phyloP scores from a whole-genome alignment of 2,888 invertebrate species.

The Phrixothrix hirtus region DNA sequence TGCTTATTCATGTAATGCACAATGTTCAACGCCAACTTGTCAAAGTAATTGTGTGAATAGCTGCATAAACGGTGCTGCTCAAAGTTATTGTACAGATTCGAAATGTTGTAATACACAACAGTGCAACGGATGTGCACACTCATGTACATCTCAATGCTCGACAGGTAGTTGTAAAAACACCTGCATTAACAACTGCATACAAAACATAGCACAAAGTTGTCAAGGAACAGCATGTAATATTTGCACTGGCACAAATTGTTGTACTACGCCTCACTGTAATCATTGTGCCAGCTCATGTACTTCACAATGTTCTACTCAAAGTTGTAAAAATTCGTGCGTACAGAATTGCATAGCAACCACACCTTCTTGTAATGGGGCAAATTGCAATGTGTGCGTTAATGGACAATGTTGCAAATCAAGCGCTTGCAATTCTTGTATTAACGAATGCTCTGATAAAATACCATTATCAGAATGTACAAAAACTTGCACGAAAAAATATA shows the following conservation, averaged over 20 bases:
- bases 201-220: constrained; percentile 5
- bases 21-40: constrained; percentile 6
- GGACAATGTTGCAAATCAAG: constrained; percentile 12
- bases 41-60: neutral
- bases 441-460: constrained; percentile 12
- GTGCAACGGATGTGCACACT: constrained; percentile 6
- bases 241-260: constrained; percentile 2
- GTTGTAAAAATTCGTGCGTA: constrained; percentile 18
- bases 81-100: neutral
- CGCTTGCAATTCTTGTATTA: constrained; percentile 6
- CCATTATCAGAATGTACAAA: constrained; percentile 4
- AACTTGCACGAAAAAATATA: constrained; percentile 9
- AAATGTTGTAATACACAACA: neutral
- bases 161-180: neutral
- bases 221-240: constrained; percentile 3
- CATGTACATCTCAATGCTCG: constrained; percentile 2
- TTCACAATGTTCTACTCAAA: neutral
- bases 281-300: constrained; percentile 2
- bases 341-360: constrained; percentile 12
- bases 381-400: constrained; percentile 25
- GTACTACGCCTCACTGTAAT: constrained; percentile 6
- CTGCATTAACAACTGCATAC: constrained; percentile 7
- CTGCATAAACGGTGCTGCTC: constrained; percentile 1
- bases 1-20: constrained; percentile 1
- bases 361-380: constrained; percentile 22